Evolutionary conservation across 2,888 invertebrate species (phyloP).

Genomic region (Anticlea derivata): DNA sequence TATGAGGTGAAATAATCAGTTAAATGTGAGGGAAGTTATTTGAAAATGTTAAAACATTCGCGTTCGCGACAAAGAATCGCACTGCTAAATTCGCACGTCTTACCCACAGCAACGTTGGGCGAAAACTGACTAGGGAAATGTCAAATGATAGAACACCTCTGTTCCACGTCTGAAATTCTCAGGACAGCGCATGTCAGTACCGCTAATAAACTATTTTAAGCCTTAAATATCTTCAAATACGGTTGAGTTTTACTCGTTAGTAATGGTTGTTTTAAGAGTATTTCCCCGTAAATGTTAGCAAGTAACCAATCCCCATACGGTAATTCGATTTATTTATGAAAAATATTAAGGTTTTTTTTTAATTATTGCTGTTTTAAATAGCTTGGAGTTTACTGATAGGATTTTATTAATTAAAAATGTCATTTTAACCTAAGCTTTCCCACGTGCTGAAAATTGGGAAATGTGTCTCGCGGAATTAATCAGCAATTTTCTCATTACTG

Average conservation of each 20-base stretch:
- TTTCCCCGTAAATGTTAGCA: slow-evolving; percentile 51
- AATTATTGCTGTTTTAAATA: slow-evolving; percentile 16
- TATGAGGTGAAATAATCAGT: not conserved
- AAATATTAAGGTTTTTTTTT: slow-evolving; percentile 26
- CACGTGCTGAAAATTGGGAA: not conserved
- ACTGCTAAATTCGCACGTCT: slow-evolving; percentile 40
- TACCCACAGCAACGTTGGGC: slow-evolving; percentile 36
- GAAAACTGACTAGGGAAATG: slow-evolving; percentile 51
- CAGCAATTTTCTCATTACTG: slow-evolving; percentile 7
- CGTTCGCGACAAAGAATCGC: not conserved
- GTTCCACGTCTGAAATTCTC: slow-evolving; percentile 40
- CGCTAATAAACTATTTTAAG: slow-evolving; percentile 16
- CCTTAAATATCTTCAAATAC: not conserved
- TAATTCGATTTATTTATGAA: slow-evolving; percentile 39
- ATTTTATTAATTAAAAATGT: too few relatives aligned
- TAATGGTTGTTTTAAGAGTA: slow-evolving; percentile 24
- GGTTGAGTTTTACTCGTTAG: slow-evolving; percentile 1
- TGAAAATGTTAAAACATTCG: slow-evolving; percentile 2
- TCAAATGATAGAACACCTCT: slow-evolving; percentile 65
- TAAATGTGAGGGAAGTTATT: slow-evolving; percentile 8
- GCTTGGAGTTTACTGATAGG: too few relatives aligned
- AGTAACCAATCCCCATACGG: slow-evolving; percentile 50
- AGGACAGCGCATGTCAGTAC: slow-evolving; percentile 48
- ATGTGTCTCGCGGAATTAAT: slow-evolving; percentile 1
- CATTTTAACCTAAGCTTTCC: too few relatives aligned